Base-by-base conservation (phyloP, 1,140 invertebrate genomes). In the Anastrepha ludens region DNA sequence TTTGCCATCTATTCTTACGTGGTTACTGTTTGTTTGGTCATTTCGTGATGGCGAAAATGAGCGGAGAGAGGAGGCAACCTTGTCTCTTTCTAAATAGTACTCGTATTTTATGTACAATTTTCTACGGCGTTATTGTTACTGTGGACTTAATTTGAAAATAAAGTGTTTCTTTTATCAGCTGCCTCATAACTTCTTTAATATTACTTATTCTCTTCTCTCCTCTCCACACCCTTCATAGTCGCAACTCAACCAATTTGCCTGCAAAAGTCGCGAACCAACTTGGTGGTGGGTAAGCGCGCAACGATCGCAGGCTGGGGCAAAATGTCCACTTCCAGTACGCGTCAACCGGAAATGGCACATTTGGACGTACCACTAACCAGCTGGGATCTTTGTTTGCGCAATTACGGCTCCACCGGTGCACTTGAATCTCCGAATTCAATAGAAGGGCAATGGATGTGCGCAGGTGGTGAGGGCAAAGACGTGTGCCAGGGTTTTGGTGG, bases 401-500 rank as follows among this genome's bases (percentile, higher is more conserved):
- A 93, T 88, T 93, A 93, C 85, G 92, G 91, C 2, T 90, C 92
- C 3, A 93, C 92, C 3, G 93, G 93, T 8, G 93, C 93, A 0
- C 87, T 93, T 2, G 93, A 93, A 78, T 93, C 93, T 0, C 93
- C 92, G n/a, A 93, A 93, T 58, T 93, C 93, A 0, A 91, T 93
- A 65, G 95, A 96, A 58, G 94, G 95, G 0, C 93, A 93, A 87
- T 95, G 96, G 90, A 91, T 96, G 81, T 96, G 96, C 89, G 96
- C 95, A 11, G 96, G 96, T 0, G 96, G 96, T 1, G 95, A 96
- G 89, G 93, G 90, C 86, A 93, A 94, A 85, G 96, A 96, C 91
- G 96, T 96, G 0, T 96, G 96, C 88, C 94, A 95, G 9, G 96
- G 96, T 2, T 96, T 96, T 89, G 96, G 96, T 6, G 96, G 96